phyloP scores from a whole-genome alignment of 1,140 invertebrate genomes.

The Cotesia typhae region DNA sequence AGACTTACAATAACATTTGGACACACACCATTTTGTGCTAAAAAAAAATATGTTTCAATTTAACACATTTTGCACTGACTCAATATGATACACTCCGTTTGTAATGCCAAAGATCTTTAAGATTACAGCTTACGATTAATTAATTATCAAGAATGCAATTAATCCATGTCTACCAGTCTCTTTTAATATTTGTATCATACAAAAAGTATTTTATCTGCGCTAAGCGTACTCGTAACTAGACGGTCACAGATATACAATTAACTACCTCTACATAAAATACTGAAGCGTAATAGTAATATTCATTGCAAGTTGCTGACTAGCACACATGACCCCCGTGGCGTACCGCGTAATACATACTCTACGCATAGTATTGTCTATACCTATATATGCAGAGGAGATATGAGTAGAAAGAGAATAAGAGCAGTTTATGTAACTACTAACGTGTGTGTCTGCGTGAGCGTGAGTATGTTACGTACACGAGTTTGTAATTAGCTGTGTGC shows the following conservation, averaged over 20 bases:
- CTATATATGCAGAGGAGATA: neutral
- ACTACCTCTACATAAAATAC: neutral
- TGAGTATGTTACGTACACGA: constrained; percentile 25
- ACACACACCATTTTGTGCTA: too few relatives aligned
- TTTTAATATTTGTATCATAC: too few relatives aligned
- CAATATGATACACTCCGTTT: too few relatives aligned
- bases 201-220: too few relatives aligned
- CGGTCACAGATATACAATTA: neutral
- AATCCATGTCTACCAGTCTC: too few relatives aligned
- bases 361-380: neutral
- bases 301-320: constrained; percentile 9
- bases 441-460: constrained; percentile 9
- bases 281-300: neutral
- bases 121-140: too few relatives aligned
- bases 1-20: too few relatives aligned
- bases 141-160: too few relatives aligned
- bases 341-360: constrained; percentile 13
- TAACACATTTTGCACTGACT: too few relatives aligned
- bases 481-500: constrained; percentile 45
- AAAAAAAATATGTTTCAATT: too few relatives aligned
- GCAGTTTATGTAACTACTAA: constrained; percentile 37
- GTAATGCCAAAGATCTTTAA: too few relatives aligned
- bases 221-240: neutral
- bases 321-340: constrained; percentile 24
- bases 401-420: neutral